phyloP scores from a whole-genome alignment of 2,888 invertebrate species.

The Eupeodes latifasciatus region DNA sequence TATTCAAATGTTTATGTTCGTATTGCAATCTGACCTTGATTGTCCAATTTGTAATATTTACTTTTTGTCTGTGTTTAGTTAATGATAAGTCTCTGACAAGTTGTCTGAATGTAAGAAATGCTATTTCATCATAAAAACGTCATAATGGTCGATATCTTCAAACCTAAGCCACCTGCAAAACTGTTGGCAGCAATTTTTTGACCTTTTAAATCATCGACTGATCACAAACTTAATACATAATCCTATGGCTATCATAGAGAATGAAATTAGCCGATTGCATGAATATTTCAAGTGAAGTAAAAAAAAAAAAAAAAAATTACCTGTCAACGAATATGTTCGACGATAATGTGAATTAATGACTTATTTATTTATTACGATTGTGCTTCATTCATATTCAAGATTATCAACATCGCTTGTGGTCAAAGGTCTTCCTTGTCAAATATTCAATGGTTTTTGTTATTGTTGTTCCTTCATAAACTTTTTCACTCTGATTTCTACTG shows the following conservation, averaged over 20 bases:
- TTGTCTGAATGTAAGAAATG: constrained; percentile 46
- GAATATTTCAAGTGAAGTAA: not conserved
- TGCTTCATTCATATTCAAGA: constrained; percentile 33
- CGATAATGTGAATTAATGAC: constrained; percentile 41
- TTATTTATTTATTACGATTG: constrained; percentile 38
- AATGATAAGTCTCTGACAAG: constrained; percentile 66
- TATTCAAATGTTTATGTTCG: constrained; percentile 10
- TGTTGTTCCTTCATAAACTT: constrained; percentile 10
- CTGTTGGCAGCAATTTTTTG: constrained; percentile 15
- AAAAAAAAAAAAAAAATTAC: constrained; percentile 37
- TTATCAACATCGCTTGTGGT: not conserved
- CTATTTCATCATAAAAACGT: constrained; percentile 54
- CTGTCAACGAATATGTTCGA: constrained; percentile 47
- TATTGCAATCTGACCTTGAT: constrained; percentile 34
- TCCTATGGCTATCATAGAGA: too few species aligned
- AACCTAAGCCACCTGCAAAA: not conserved
- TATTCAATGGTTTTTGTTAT: not conserved
- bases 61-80: constrained; percentile 22
- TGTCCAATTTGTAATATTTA: constrained; percentile 22
- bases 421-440: constrained; percentile 29
- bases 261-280: not conserved
- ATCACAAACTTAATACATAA: not conserved
- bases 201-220: constrained; percentile 49
- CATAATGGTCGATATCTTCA: constrained; percentile 26
- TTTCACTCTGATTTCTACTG: not conserved